Percentiles rank a stretch among this genome's conserved stretches.
phyloP scores from a whole-genome alignment of 2,888 invertebrate species.

The Sphaerophoria rueppellii region DNA sequence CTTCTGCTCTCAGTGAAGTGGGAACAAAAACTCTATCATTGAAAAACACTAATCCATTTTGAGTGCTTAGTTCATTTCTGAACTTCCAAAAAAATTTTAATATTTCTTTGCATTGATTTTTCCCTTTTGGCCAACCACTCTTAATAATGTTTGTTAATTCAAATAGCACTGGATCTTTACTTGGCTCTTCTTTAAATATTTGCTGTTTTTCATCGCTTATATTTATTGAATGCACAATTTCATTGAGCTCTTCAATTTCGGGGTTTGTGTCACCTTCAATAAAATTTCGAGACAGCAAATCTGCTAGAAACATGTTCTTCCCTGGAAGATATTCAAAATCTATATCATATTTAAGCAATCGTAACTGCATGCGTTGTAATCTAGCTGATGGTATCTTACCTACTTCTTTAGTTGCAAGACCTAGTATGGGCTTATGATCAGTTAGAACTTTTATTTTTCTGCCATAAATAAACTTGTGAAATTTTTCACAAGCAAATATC shows the following conservation, averaged over 20 bases:
- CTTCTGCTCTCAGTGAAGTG: conserved; percentile 46
- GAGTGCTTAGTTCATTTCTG: conserved; percentile 41
- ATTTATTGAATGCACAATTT: conserved; percentile 60
- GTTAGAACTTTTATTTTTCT: too few species aligned
- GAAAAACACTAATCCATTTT: conserved; percentile 61
- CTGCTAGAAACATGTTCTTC: conserved; percentile 65
- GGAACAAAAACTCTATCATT: conserved; percentile 62
- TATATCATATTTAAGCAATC: conserved; percentile 74
- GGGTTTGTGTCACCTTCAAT: conserved; percentile 2
- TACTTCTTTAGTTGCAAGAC: conserved; percentile 76
- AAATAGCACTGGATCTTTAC: conserved; percentile 14
- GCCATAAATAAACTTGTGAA: too few species aligned
- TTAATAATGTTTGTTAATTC: conserved; percentile 11
- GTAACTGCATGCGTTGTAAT: conserved; percentile 75
- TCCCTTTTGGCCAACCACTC: conserved; percentile 62
- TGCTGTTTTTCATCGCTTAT: conserved; percentile 47
- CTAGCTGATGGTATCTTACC: conserved; percentile 75
- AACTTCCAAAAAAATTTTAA: conserved; percentile 56
- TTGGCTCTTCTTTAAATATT: conserved; percentile 37
- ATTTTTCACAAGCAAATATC: conserved; percentile 28
- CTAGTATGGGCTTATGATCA: too few species aligned
- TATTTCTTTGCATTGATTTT: conserved; percentile 12
- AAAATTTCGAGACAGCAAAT: conserved; percentile 52
- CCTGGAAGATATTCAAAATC: conserved; percentile 57
- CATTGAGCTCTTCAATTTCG: conserved; percentile 51